A percentile compares a stretch with the other conserved stretches of the same genome.
Conservation (phyloP, 2,888 invertebrate species). For the Eupithecia insigniata region DNA sequence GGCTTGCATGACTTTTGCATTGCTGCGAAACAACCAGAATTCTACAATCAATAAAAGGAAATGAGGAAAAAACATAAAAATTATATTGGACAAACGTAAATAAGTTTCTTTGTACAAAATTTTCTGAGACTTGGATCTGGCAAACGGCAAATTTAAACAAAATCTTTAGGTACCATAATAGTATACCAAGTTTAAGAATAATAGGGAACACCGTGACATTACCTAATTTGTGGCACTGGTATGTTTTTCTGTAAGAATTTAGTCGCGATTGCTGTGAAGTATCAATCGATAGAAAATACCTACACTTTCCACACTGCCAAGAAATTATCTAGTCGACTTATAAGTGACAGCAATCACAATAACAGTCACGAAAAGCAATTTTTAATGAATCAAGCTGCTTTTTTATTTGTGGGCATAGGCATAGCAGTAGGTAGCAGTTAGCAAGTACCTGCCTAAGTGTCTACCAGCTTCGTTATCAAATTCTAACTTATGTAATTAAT, state of each 20-base stretch:
- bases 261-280: neutral
- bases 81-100: neutral
- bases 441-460: too few relatives aligned
- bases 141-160: neutral
- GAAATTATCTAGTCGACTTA: too few relatives aligned
- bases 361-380: too few relatives aligned
- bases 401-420: neutral
- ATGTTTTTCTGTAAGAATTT: neutral
- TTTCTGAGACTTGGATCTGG: neutral
- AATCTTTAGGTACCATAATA: too few relatives aligned
- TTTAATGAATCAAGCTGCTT: neutral
- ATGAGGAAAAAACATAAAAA: neutral
- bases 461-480: neutral
- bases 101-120: neutral
- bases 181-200: too few relatives aligned
- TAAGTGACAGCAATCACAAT: too few relatives aligned
- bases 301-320: too few relatives aligned
- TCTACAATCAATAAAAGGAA: neutral
- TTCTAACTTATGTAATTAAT: neutral
- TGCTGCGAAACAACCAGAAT: constrained; percentile 52
- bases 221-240: too few relatives aligned
- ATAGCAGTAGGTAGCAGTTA: neutral
- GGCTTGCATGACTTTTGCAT: constrained; percentile 75
- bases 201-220: neutral
- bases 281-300: neutral